A percentile compares a stretch with the other conserved stretches of the same genome.
Conservation (phyloP, 2,888 invertebrate genomes). For the Uropetala carovei region DNA sequence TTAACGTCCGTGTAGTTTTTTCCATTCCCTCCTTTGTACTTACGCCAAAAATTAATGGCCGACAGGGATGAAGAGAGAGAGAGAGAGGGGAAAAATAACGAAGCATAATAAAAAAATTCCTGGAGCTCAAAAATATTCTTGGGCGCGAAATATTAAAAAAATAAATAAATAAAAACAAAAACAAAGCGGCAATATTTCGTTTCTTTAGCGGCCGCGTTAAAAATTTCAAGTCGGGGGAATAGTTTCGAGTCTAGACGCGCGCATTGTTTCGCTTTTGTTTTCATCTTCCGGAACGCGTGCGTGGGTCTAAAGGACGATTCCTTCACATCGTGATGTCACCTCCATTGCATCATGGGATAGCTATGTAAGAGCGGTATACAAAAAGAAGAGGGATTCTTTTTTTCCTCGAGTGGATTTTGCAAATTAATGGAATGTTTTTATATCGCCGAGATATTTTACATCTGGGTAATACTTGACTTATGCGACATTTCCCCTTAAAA, state of each 20-base stretch:
- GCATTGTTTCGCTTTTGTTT: neutral
- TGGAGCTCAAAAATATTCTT: neutral
- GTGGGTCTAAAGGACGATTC: constrained; percentile 26
- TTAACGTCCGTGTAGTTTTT: constrained; percentile 37
- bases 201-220: constrained; percentile 5
- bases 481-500: neutral
- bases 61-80: constrained; percentile 5
- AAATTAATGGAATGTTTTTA: neutral
- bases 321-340: neutral
- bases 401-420: neutral
- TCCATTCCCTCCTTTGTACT: constrained; percentile 47
- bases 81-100: neutral
- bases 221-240: neutral
- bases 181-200: neutral
- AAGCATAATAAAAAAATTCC: constrained; percentile 17
- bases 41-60: constrained; percentile 46
- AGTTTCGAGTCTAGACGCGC: neutral
- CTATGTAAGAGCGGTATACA: neutral
- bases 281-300: neutral
- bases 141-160: neutral
- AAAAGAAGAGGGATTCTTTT: neutral
- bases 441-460: neutral
- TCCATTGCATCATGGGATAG: neutral
- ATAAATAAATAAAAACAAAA: neutral
- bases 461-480: neutral